These are phyloP conservation scores for Gymnoscopelus braueri DNA, from an alignment of 2,797 vertebrate species.

Conservation along the genomic window DNA sequence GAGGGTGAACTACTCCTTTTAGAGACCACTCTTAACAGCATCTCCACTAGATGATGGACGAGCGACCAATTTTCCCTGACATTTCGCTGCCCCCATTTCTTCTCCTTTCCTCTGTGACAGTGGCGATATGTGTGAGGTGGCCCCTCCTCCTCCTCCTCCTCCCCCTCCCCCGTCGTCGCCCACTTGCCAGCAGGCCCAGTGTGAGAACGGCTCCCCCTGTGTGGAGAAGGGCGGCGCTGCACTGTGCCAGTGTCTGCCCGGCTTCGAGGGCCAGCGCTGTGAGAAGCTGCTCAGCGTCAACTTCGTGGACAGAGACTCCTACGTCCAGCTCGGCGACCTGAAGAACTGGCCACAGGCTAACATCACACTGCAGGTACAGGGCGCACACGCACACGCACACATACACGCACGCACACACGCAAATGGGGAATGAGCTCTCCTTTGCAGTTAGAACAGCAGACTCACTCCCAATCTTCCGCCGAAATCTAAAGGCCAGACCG, in stretches of 20 bases:
- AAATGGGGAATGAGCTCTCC: too few species aligned
- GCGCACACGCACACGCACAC: background rate
- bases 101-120: conserved; percentile 63
- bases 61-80: too few species aligned
- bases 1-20: too few species aligned
- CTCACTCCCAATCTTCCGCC: too few species aligned
- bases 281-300: conserved; percentile 96
- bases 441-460: background rate
- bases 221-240: conserved; percentile 78
- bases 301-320: conserved; percentile 93
- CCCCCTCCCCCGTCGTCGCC: too few species aligned
- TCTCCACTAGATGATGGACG: too few species aligned
- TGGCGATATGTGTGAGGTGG: conserved; percentile 90
- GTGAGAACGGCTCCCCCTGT: conserved; percentile 91
- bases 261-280: conserved; percentile 90
- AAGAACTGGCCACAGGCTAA: conserved; percentile 96
- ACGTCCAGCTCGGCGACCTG: conserved; percentile 92
- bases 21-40: too few species aligned
- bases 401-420: too few species aligned
- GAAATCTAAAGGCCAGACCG: too few species aligned
- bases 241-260: conserved; percentile 89
- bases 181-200: conserved; percentile 83
- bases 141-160: conserved; percentile 61
- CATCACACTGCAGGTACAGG: conserved; percentile 93
- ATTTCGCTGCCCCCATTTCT: too few species aligned